phyloP scores from a whole-genome alignment of 2,797 vertebrate genomes.

The Syndactyla subalaris region DNA sequence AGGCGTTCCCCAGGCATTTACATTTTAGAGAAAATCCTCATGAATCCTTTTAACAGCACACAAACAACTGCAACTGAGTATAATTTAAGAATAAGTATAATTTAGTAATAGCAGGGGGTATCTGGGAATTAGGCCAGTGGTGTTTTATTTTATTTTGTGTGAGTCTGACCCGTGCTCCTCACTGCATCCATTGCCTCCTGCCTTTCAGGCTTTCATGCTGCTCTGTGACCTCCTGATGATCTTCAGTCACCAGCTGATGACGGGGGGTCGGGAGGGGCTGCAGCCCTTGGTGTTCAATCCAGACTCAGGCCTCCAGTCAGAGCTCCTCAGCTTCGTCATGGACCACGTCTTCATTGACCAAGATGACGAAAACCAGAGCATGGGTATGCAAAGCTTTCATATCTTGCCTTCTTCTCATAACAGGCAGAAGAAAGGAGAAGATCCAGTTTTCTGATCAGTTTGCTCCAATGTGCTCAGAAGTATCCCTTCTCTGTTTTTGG shows the following conservation, averaged over 20 bases:
- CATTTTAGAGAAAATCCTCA: background rate
- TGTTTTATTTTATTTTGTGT: background rate
- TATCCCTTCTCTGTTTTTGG: background rate
- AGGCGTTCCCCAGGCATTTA: background rate
- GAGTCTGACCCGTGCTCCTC: background rate
- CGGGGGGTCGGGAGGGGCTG: conserved; percentile 92
- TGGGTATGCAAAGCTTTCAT: conserved; percentile 83
- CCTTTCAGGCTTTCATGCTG: conserved; percentile 94
- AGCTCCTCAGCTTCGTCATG: conserved; percentile 96
- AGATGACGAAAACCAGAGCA: conserved; percentile 99
- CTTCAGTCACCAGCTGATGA: conserved; percentile 95
- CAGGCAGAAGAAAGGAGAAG: background rate
- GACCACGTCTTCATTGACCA: conserved; percentile 99
- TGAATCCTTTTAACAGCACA: background rate
- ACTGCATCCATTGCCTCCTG: conserved; percentile 1
- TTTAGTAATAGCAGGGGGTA: background rate
- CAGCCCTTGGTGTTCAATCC: conserved; percentile 97
- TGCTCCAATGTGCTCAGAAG: background rate
- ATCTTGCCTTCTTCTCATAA: background rate
- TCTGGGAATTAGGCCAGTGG: background rate
- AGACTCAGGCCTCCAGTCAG: conserved; percentile 92
- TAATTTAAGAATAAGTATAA: background rate
- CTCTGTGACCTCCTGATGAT: conserved; percentile 99
- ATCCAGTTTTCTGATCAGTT: background rate
- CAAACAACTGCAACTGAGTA: background rate